Base-by-base conservation (phyloP, 2,888 invertebrate species). In the Dinocampus coccinellae region DNA sequence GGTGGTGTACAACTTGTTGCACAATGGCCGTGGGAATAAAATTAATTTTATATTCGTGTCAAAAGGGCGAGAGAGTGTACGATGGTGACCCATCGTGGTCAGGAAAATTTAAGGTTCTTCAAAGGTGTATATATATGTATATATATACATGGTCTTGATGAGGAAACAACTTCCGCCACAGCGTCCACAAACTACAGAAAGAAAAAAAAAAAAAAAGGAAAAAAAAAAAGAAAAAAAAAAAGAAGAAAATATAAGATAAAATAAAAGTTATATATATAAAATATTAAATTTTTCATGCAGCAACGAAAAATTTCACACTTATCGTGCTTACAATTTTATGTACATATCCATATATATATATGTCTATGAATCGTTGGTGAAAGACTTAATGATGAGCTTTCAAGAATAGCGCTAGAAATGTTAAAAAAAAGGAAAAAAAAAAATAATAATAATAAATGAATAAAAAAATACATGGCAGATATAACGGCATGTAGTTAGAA, bases 21-120 rank as follows among this genome's bases (percentile, higher is more conserved):
- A 58, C 65, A 66, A 66, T 61, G 52, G 61, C 60, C 70, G 70
- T 70, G 70, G 70, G 70, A 70, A 66, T 66, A 70, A 55, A 58
- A 58, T 33, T 57, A 13, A 57, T n/a, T 33, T 58, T 33, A 16
- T 58, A 26, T 16, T 13, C 34, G 33, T 16, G 58, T 6, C 9
- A 16, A 47, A 16, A 47, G 47, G 47, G 47, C 16, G 20, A n/a
- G 16, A 0, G 47, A 7, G 16, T 4, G 16, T 16, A 47, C n/a
- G 13, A 39, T n/a, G 20, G n/a, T n/a, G n/a, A n/a, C n/a, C n/a
- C 26, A 10, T 24, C 24, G 55, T 55, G 55, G 26, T 26, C 55
- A 24, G 3, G 24, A 3, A 13, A 55, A 55, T 55, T 55, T 26
- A 26, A 24, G 24, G 26, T n/a, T n/a, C 6, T 26, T 13, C 1